Evolutionary conservation across 2,888 invertebrate species (phyloP), one percentile per base, ranked within the genome.

Genomic region (Pharmacophagus antenor): DNA sequence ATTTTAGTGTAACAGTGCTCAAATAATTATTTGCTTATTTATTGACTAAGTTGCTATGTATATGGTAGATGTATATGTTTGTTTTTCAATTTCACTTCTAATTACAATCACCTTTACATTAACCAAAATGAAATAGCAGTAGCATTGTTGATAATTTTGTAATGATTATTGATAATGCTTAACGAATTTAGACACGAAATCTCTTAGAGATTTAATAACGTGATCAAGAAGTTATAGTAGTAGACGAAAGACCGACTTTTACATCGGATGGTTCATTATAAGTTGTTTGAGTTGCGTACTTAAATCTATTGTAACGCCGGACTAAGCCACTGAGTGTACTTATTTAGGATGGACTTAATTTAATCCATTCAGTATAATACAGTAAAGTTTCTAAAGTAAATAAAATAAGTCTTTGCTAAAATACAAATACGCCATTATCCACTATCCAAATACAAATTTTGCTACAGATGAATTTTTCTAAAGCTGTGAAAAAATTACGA

Each of bases 221-320:
- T n/a, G 37, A 37, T 15, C 37, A 37, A 37, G 31, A 31, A 31
- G 37, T 37, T n/a, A 37, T n/a, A 15, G 37, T 37, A 46, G 46
- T n/a, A n/a, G 37, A 37, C 5, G 37, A 37, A 37, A 37, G 37
- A n/a, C 15, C n/a, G 37, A 37, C 37, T n/a, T 37, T 37, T 37
- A 37, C 37, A n/a, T 37, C 5, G n/a, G 37, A 37, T 37, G 37
- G 10, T 37, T 37, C 37, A 37, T 37, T n/a, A 37, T 37, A 37
- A 37, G 37, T 37, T 37, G 37, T 37, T 37, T 37, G 37, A n/a
- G n/a, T 37, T 37, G 37, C n/a, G n/a, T n/a, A n/a, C 37, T 8
- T 37, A n/a, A 37, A 37, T n/a, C n/a, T 37, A 8, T 37, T 37
- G 37, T 37, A 37, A 37, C n/a, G n/a, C n/a, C 15, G 4, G 10